Percentiles rank a stretch among this genome's conserved stretches.
phyloP scores from a whole-genome alignment of 2,797 vertebrate species.

The Tadarida brasiliensis region DNA sequence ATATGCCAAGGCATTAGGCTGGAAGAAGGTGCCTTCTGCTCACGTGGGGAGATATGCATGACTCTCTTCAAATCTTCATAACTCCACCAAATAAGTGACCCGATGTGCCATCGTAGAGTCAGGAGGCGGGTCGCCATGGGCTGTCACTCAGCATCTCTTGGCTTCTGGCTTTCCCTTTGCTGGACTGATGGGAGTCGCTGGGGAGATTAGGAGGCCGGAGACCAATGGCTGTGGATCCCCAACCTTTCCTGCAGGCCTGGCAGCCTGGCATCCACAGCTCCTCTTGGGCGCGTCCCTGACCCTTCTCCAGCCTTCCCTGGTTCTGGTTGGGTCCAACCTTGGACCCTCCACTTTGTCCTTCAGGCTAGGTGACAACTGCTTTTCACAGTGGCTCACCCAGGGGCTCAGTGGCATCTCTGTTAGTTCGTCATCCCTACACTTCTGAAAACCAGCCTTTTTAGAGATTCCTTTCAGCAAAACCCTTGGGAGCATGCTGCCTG shows the following conservation, averaged over 20 bases:
- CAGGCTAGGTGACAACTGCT: fast-evolving
- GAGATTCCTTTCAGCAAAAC: background rate
- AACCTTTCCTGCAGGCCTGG: background rate
- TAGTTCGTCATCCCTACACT: background rate
- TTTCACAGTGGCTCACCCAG: fast-evolving
- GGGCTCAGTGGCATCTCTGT: background rate
- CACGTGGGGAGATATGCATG: background rate
- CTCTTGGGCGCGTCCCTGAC: background rate
- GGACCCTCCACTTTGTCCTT: background rate
- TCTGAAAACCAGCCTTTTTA: background rate
- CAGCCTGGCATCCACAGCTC: fast-evolving
- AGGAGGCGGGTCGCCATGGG: background rate
- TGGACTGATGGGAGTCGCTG: background rate
- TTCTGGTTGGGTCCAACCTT: fast-evolving
- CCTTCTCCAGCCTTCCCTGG: background rate
- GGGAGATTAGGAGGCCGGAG: background rate
- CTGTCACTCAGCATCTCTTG: too few species aligned
- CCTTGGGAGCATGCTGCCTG: background rate
- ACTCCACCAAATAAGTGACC: background rate
- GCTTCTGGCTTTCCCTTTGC: background rate
- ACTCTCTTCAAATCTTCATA: background rate
- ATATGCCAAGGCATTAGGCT: background rate
- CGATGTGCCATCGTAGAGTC: background rate
- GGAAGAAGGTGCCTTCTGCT: background rate
- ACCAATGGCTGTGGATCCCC: background rate